Percentiles rank a stretch among this genome's conserved stretches.
Evolutionary conservation across 2,888 invertebrate genomes (phyloP).

Genomic region (Sthenelais limicola): DNA sequence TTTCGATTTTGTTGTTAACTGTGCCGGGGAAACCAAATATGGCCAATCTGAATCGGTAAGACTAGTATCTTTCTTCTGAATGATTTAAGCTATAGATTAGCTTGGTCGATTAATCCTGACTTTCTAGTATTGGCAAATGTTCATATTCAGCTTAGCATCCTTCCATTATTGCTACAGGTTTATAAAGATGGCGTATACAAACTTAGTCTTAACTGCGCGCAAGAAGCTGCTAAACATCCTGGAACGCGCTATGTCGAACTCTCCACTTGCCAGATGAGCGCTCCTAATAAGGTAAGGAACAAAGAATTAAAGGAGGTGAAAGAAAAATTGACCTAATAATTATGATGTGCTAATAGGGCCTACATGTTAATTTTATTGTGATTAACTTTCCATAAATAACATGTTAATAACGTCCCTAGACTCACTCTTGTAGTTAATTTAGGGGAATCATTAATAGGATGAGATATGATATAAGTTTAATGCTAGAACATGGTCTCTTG

Average conservation of each 20-base stretch:
- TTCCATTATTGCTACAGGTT: slow-evolving; percentile 74
- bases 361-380: not conserved
- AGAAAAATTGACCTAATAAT: no score
- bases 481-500: no score
- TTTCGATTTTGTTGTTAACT: slow-evolving; percentile 89
- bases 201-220: slow-evolving; percentile 87
- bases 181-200: slow-evolving; percentile 91
- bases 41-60: slow-evolving; percentile 86
- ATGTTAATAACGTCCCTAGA: not conserved
- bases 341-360: no score
- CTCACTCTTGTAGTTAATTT: not conserved
- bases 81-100: no score
- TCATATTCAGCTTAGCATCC: no score
- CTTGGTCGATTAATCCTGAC: no score
- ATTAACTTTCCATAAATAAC: not conserved
- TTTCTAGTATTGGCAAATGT: no score
- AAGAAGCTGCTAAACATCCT: slow-evolving; percentile 80
- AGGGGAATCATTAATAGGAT: no score
- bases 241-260: slow-evolving; percentile 86
- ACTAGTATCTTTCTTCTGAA: no score
- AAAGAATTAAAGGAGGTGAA: no score
- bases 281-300: slow-evolving; percentile 82
- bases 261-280: slow-evolving; percentile 86
- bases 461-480: no score
- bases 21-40: slow-evolving; percentile 91